Evolutionary conservation across 2,888 invertebrate genomes (phyloP), one percentile per base, ranked within the genome.

Genomic region (Nudaria mundana): DNA sequence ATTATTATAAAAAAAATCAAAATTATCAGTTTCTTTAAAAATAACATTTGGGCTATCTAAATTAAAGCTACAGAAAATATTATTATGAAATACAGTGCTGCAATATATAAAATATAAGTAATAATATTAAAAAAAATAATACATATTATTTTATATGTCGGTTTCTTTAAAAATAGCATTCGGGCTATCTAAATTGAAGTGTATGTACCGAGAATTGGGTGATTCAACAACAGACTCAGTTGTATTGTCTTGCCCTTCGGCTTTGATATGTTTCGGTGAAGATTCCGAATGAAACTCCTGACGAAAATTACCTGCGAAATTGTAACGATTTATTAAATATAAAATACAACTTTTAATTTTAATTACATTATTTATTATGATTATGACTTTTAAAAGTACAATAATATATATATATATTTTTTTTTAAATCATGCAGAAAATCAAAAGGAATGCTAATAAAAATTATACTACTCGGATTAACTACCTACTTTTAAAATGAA

Each of bases 221-320:
- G 80, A 66, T 12, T 81, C 84, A 0, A 66, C 49, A 0, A 73
- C 58, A 1, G 48, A 56, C 5, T 82, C 78, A 0, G 66, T 38
- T 3, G 66, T 56, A 1, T 41, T 57, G 0, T 83, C 81, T 0
- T 62, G 60, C 0, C 81, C 80, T 20, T 84, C 88, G 0, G 68
- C 53, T 37, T 78, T 80, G 32, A 65, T 62, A 43, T 78, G 75
- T 33, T 83, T 85, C n/a, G 84, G 81, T 1, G 86, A 82, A 0
- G 75, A 71, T 52, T 89, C 89, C 0, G 81, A 73, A 51, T 85
- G 83, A 35, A 67, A 77, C 49, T 89, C 89, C 36, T 86, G 87
- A 1, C 85, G 81, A 42, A 78, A 85, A 38, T 86, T 88, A 28
- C 89, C 89, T 89, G 80, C 0, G 22, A n/a, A 32, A n/a, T 14